A percentile compares a stretch with the other conserved stretches of the same genome.
phyloP scores from a whole-genome alignment of 2,797 vertebrate species.

The Leptodactylus fallax region DNA sequence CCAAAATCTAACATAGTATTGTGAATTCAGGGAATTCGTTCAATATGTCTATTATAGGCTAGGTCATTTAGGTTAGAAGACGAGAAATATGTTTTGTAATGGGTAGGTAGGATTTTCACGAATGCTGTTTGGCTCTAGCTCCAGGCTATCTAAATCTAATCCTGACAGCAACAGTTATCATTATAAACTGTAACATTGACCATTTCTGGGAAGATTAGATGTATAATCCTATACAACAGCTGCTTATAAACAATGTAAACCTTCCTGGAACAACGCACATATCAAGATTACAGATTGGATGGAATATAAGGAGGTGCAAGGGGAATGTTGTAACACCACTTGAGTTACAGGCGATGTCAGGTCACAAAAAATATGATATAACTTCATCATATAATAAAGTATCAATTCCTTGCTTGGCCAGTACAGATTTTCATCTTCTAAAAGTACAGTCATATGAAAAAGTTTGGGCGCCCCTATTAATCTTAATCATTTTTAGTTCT shows the following conservation, averaged over 20 bases:
- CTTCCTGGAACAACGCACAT: not conserved
- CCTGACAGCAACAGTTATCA: slow-evolving; percentile 27
- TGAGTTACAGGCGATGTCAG: no score
- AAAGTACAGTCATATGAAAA: no score
- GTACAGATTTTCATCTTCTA: no score
- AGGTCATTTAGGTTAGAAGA: slow-evolving; percentile 27
- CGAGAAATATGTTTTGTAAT: slow-evolving; percentile 26
- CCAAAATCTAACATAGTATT: slow-evolving; percentile 22
- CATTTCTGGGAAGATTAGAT: not conserved
- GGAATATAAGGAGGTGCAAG: not conserved
- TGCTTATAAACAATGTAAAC: not conserved
- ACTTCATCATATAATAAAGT: no score
- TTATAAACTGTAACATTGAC: not conserved
- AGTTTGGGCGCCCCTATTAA: no score
- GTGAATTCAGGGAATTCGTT: slow-evolving; percentile 20
- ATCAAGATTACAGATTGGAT: not conserved
- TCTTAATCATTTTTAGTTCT: no score
- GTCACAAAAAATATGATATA: no score
- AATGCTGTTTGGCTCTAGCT: not conserved
- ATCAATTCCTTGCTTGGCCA: no score
- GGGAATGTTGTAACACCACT: not conserved
- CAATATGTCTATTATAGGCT: slow-evolving; percentile 22
- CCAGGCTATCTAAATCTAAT: slow-evolving; percentile 20
- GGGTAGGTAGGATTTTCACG: slow-evolving; percentile 2
- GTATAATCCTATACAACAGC: not conserved